Base-by-base conservation (phyloP, 2,113 vertebrate genomes). In the Heliornis fulica region DNA sequence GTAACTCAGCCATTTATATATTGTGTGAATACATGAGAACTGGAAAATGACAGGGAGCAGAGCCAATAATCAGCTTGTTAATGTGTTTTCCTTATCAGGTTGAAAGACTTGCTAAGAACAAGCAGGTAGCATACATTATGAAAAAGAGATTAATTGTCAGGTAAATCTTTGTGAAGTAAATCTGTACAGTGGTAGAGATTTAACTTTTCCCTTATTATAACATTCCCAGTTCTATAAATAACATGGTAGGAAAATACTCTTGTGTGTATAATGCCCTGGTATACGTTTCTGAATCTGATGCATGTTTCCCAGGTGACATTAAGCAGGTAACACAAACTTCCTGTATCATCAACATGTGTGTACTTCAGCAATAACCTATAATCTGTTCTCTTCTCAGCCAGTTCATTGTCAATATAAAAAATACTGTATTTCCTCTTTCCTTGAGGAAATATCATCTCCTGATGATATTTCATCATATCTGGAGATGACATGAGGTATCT, bases 41-140 rank as follows among this genome's bases (percentile, higher is more conserved):
- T 68, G 45, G 45, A 87, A 91, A 87, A 79, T 64, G 65, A 71
- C 78, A 84, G 64, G 38, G 9, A 82, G 29, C 40, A 82, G 95
- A 93, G 21, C 28, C n/a, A 87, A 82, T 91, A 91, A 94, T 94
- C 90, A 90, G 25, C 45, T 85, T 80, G 66, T n/a, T 83, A 84
- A 85, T 85, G 48, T 95, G 43, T 91, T 95, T 95, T 88, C 48
- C 66, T 90, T 96, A 87, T 89, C 90, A 59, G 51, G 19, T 53
- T 93, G 74, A 69, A 79, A 75, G 69, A 86, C 94, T 19, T 80
- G 45, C 31, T 68, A 71, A 81, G 77, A 94, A 59, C 46, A 84
- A 66, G 54, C 61, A 91, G 65, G 92, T 94, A 94, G 48, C 61
- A 91, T 91, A 61, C 14, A 69, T 75, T 90, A 87, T 65, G 61